These are phyloP conservation scores for Threskiornis aethiopicus DNA, from an alignment of 2,797 vertebrate species.

Conservation along the genomic window DNA sequence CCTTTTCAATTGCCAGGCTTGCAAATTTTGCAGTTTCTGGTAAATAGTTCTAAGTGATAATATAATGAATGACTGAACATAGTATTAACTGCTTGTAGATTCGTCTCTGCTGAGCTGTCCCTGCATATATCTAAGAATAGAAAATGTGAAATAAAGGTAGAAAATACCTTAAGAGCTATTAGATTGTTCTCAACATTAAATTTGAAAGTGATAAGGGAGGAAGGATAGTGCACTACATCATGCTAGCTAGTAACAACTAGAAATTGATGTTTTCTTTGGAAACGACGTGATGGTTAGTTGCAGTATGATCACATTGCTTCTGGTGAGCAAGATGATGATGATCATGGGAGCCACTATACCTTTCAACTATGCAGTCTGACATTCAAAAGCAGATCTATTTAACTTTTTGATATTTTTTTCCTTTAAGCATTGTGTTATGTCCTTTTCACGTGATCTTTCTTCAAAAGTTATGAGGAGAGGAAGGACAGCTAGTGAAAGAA, in stretches of 20 bases:
- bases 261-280: background rate
- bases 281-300: background rate
- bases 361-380: background rate
- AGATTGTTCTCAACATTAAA: background rate
- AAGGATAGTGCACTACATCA: background rate
- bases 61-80: background rate
- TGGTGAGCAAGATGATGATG: background rate
- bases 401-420: background rate
- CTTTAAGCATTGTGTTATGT: background rate
- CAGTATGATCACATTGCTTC: background rate
- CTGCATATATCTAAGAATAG: background rate
- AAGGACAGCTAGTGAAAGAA: background rate
- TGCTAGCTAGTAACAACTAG: background rate
- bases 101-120: background rate
- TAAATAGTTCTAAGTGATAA: background rate
- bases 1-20: background rate
- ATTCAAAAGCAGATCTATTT: background rate
- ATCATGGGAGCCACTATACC: background rate
- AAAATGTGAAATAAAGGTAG: background rate
- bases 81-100: background rate
- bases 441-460: background rate
- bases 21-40: background rate
- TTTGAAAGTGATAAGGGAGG: background rate
- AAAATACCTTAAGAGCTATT: background rate
- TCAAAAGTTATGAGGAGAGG: background rate